A percentile compares a stretch with the other conserved stretches of the same genome.
Conservation (phyloP, 1,140 invertebrate genomes). For the Drosophila kanapiae region DNA sequence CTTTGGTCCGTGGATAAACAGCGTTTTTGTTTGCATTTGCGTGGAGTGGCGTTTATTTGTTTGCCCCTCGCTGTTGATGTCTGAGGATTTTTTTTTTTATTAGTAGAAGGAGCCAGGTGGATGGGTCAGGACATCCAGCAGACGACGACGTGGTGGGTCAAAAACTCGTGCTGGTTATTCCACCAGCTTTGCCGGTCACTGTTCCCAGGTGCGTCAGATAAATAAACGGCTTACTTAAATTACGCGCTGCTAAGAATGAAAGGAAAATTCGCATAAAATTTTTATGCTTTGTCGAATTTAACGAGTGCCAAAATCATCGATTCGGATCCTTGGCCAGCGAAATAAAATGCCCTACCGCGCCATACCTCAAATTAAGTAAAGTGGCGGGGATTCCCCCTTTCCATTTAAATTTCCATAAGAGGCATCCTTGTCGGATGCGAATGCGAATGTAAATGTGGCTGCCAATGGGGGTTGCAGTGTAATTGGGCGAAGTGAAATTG, state of each 20-base stretch:
- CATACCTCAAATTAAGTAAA: constrained; percentile 63
- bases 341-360: constrained; percentile 45
- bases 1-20: constrained; percentile 45
- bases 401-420: constrained; percentile 68
- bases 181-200: constrained; percentile 31
- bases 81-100: constrained; percentile 16
- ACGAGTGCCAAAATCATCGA: constrained; percentile 62
- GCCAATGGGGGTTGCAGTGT: constrained; percentile 71
- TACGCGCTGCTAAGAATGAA: constrained; percentile 42
- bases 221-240: constrained; percentile 63
- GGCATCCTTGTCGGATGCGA: constrained; percentile 9
- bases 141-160: constrained; percentile 47
- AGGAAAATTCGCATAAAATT: constrained; percentile 73
- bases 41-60: constrained; percentile 38
- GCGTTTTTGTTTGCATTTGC: constrained; percentile 62
- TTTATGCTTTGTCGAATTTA: constrained; percentile 71
- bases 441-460: constrained; percentile 17
- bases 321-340: constrained; percentile 28
- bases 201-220: constrained; percentile 57
- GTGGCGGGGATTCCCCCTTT: constrained; percentile 25
- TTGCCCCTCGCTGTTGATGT: constrained; percentile 36
- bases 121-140: constrained; percentile 16
- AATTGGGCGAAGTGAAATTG: constrained; percentile 81
- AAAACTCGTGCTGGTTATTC: constrained; percentile 34
- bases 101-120: no score